Evolutionary conservation across 2,113 vertebrate species (phyloP), one percentile per base, ranked within the genome.

Genomic region (Proterorhinus semilunaris): DNA sequence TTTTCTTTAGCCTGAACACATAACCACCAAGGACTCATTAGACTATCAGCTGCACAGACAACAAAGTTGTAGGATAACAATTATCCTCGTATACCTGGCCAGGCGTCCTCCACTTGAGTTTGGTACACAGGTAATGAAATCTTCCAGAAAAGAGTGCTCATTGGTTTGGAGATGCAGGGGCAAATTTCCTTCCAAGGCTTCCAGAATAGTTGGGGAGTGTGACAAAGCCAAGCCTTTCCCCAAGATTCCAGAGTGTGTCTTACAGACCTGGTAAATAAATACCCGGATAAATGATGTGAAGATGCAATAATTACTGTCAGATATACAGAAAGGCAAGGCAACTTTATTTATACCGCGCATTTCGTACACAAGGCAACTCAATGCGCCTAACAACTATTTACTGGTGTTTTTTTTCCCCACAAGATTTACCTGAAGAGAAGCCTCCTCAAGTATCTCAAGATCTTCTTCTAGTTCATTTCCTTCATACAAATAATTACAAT

Each of bases 381-480:
- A n/a, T n/a, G n/a, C n/a, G n/a, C n/a, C n/a, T n/a, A n/a, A 50
- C 4, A 8, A 63, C 6, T 21, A 43, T 12, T 53, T n/a, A 3
- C 42, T 10, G 52, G 27, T 5, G 9, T 52, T 58, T 47, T 57
- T 10, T 52, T 7, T 8, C 21, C 21, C 21, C 21, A 62, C 42
- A 64, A 12, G 1, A 54, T 6, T 58, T 84, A 99, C 98, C 95
- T 99, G 97, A 73, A 99, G 92, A 74, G 98, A 98, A 50, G 98
- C 96, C 78, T 99, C 98, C 80, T 99, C 98, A 73, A 99, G 94
- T 87, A 99, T 98, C 89, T 99, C 97, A 83, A 99, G 95, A 86
- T 99, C 97, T 84, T 99, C 96, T 68, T 99, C 98, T 78, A 98
- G 86, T 83, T 99, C 98, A 84, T 94, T 98, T 69, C 96, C 96